Percentiles rank a stretch among this genome's conserved stretches.
Evolutionary conservation across 2,113 vertebrate genomes (phyloP).

Genomic region (Equus przewalskii): DNA sequence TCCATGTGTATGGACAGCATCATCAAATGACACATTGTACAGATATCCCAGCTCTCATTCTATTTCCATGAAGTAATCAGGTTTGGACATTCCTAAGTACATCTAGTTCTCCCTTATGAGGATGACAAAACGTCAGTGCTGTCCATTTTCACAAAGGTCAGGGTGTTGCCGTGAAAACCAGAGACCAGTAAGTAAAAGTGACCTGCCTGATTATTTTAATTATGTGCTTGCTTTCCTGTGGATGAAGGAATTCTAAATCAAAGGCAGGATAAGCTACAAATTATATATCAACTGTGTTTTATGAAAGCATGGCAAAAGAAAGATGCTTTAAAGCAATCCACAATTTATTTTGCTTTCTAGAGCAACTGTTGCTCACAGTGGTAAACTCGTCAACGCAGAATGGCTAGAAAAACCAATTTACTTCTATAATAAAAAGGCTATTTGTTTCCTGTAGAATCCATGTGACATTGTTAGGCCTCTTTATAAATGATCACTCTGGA

Average conservation of each 20-base stretch:
- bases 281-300: constrained; percentile 12
- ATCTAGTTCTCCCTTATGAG: neutral
- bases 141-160: constrained; percentile 70
- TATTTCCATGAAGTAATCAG: constrained; percentile 19
- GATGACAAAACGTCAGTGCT: constrained; percentile 15
- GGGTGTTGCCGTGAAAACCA: constrained; percentile 17
- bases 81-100: constrained; percentile 22
- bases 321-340: constrained; percentile 39
- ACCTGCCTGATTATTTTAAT: constrained; percentile 56
- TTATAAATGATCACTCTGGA: neutral
- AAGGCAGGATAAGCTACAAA: constrained; percentile 39
- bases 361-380: constrained; percentile 62
- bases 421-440: constrained; percentile 73
- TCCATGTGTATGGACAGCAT: neutral
- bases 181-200: neutral
- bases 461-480: constrained; percentile 4
- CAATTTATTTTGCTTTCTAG: constrained; percentile 68
- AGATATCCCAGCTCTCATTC: neutral
- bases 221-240: neutral
- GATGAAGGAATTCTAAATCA: constrained; percentile 4
- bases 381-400: constrained; percentile 41
- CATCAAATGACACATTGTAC: constrained; percentile 37
- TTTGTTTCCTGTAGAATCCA: constrained; percentile 61
- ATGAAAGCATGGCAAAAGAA: constrained; percentile 1
- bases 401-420: constrained; percentile 76